Conservation (phyloP, 2,113 vertebrate species). For the Notarius quadriscutis region DNA sequence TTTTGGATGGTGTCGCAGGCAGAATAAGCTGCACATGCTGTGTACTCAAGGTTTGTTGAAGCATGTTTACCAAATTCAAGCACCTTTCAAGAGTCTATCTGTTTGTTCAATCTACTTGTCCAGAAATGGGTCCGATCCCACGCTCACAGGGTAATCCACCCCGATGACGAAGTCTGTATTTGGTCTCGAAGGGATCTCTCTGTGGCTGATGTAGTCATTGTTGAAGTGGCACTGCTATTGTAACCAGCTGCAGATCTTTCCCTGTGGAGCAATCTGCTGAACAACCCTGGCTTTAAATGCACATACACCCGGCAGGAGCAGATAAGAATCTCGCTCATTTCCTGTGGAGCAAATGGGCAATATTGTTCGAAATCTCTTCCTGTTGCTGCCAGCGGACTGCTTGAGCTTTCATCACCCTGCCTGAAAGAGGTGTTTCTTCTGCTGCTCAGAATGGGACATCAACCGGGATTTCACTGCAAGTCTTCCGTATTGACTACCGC, state of each 20-base stretch:
- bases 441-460: conserved; percentile 9
- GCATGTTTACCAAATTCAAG: not conserved
- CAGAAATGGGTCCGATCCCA: not conserved
- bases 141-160: not conserved
- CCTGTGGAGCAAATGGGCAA: conserved; percentile 28
- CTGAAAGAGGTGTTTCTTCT: conserved; percentile 3
- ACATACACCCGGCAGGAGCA: conserved; percentile 22
- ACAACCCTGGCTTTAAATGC: conserved; percentile 10
- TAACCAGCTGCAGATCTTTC: conserved; percentile 13
- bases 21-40: not conserved
- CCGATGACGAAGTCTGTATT: not conserved
- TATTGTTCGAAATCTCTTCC: conserved; percentile 39
- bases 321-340: conserved; percentile 47
- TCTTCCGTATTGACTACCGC: too few species aligned
- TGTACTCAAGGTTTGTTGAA: too few species aligned
- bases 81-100: not conserved
- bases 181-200: not conserved
- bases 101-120: not conserved
- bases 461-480: not conserved
- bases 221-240: conserved; percentile 17
- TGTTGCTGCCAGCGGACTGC: conserved; percentile 30
- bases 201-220: not conserved
- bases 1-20: not conserved
- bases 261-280: conserved; percentile 37
- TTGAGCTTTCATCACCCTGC: conserved; percentile 12